Evolutionary conservation across 1,140 invertebrate species (phyloP).

Genomic region (Hyposmocoma kahamanoa): DNA sequence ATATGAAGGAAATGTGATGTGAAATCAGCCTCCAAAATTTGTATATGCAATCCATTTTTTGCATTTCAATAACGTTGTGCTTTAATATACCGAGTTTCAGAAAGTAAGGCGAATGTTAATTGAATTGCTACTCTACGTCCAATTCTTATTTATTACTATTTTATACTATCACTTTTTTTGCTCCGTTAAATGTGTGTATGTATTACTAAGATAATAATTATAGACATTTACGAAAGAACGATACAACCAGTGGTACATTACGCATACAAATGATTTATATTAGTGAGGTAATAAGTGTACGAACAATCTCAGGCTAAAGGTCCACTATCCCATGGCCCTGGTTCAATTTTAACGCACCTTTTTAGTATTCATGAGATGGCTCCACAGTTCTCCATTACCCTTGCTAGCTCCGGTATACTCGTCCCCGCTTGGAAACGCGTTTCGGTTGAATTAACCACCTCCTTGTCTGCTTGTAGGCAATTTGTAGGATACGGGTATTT

Average conservation of each 20-base stretch:
- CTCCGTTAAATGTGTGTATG: no score
- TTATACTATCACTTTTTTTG: no score
- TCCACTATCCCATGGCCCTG: neutral
- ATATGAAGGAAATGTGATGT: no score
- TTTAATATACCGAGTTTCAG: no score
- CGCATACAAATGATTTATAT: neutral
- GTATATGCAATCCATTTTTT: no score
- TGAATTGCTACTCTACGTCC: no score
- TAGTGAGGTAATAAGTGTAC: neutral
- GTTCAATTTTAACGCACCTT: no score
- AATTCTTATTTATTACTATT: no score
- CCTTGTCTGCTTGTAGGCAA: slow-evolving; percentile 20
- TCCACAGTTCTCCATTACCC: slow-evolving; percentile 37
- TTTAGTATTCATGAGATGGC: slow-evolving; percentile 55
- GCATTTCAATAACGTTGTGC: no score
- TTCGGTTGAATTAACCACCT: slow-evolving; percentile 33
- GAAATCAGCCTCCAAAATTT: no score
- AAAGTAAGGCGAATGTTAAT: no score
- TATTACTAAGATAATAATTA: no score
- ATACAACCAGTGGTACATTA: neutral
- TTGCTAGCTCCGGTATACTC: slow-evolving; percentile 38
- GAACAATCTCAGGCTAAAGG: neutral
- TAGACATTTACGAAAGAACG: neutral
- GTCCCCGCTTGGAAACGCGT: slow-evolving; percentile 31
- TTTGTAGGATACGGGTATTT: slow-evolving; percentile 20